A percentile compares a stretch with the other conserved stretches of the same genome.
Evolutionary conservation across 2,888 invertebrate genomes (phyloP).

Genomic region (Agonopterix subpropinquella): DNA sequence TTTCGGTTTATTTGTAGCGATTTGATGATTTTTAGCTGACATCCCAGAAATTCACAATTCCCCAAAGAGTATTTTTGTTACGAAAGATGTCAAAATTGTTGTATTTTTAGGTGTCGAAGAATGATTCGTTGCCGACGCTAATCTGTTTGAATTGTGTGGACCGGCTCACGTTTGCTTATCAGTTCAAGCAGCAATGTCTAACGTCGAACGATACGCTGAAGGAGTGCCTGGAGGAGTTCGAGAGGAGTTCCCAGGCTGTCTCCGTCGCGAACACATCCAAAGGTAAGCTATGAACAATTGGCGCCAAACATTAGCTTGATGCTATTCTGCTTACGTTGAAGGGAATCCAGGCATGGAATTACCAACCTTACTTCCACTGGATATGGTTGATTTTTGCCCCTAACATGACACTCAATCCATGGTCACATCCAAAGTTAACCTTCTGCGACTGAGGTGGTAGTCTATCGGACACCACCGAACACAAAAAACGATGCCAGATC

Average conservation of each 20-base stretch:
- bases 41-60: constrained; percentile 45
- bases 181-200: constrained; percentile 69
- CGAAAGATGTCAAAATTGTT: constrained; percentile 2
- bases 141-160: constrained; percentile 70
- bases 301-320: too few species aligned
- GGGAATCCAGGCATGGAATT: too few species aligned
- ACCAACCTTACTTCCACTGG: too few species aligned
- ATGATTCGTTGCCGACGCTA: constrained; percentile 64
- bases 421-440: too few species aligned
- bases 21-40: constrained; percentile 61
- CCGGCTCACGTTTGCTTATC: constrained; percentile 62
- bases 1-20: constrained; percentile 46
- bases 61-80: constrained; percentile 15
- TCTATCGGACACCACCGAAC: too few species aligned
- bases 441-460: too few species aligned
- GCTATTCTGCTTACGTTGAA: too few species aligned
- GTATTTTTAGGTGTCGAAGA: constrained; percentile 56
- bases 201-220: constrained; percentile 65
- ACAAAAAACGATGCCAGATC: too few species aligned
- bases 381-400: too few species aligned
- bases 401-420: too few species aligned
- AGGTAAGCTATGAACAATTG: constrained; percentile 26
- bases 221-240: constrained; percentile 67
- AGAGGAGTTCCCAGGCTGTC: constrained; percentile 53
- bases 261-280: constrained; percentile 36